Percentiles rank a stretch among this genome's conserved stretches.
These are phyloP conservation scores for Paramuricea clavata DNA, from an alignment of 92 coral and sea anemone genomes.

Conservation along the genomic window DNA sequence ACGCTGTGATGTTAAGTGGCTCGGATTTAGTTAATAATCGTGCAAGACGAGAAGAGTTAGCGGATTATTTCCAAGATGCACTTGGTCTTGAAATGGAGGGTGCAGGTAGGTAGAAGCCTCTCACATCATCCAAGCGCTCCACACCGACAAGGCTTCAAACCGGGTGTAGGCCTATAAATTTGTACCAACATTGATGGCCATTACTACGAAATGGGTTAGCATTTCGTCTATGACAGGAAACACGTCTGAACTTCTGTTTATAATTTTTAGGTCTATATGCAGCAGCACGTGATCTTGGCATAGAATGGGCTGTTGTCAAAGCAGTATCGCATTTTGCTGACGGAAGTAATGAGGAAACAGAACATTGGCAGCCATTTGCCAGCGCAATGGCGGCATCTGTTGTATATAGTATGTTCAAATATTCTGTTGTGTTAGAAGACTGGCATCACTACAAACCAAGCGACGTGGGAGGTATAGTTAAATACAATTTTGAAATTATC, in stretches of 20 bases:
- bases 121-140: too few species aligned
- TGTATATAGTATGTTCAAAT: slow-evolving; percentile 62
- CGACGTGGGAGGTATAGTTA: too few species aligned
- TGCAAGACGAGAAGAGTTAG: slow-evolving; percentile 47
- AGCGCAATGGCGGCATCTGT: slow-evolving; percentile 79
- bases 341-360: slow-evolving; percentile 58
- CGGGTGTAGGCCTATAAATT: too few species aligned
- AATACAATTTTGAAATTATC: neutral
- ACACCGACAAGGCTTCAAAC: too few species aligned
- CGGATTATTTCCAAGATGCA: slow-evolving; percentile 28
- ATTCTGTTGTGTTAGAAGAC: slow-evolving; percentile 52
- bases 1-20: slow-evolving; percentile 58
- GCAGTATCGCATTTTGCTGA: slow-evolving; percentile 75
- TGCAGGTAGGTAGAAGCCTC: slow-evolving; percentile 61
- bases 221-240: too few species aligned
- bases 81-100: slow-evolving; percentile 69
- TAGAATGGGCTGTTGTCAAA: slow-evolving; percentile 72
- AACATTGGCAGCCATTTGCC: slow-evolving; percentile 71
- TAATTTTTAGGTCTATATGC: slow-evolving; percentile 62
- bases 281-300: slow-evolving; percentile 63
- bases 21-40: slow-evolving; percentile 50
- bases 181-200: too few species aligned
- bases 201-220: too few species aligned
- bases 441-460: slow-evolving; percentile 64
- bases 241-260: too few species aligned